Percentiles rank a stretch among this genome's conserved stretches.
These are phyloP conservation scores for Mus spicilegus DNA, from an alignment of 2,113 vertebrate species.

Conservation along the genomic window DNA sequence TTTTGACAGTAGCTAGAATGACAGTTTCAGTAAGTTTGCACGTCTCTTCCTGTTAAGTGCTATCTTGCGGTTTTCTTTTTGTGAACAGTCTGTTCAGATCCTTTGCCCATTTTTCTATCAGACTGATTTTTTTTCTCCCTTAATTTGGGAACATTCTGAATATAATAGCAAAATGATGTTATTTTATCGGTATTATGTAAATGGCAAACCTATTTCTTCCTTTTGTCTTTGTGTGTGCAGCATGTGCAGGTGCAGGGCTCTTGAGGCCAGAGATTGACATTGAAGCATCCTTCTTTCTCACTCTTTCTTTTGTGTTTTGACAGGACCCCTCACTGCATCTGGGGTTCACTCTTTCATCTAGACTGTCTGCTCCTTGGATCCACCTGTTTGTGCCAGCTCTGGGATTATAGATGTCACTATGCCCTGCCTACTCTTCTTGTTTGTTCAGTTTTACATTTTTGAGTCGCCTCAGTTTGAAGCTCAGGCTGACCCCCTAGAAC, in stretches of 20 bases:
- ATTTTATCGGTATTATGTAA: not conserved
- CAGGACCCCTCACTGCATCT: not conserved
- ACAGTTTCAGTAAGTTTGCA: slow-evolving; percentile 29
- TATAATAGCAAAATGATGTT: slow-evolving; percentile 39
- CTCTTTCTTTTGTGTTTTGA: not conserved
- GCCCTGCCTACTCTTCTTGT: not conserved
- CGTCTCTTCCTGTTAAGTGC: not conserved
- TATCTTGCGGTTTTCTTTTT: not conserved
- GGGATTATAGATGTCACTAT: not conserved
- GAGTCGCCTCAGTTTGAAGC: not conserved
- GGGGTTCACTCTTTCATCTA: not conserved
- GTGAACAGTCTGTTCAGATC: slow-evolving; percentile 3
- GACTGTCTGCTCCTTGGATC: not conserved
- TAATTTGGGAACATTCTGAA: not conserved
- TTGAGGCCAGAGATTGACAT: too few relatives aligned
- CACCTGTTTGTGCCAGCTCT: too few relatives aligned
- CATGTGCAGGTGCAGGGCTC: not conserved
- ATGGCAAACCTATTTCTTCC: not conserved
- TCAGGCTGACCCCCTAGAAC: not conserved
- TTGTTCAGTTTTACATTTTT: not conserved
- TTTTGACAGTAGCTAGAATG: slow-evolving; percentile 30
- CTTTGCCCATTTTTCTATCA: slow-evolving; percentile 2
- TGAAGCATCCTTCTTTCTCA: not conserved
- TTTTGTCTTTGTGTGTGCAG: not conserved
- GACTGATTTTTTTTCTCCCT: not conserved